Conservation (phyloP, 2,113 vertebrate species). For the Pomatostomus ruficeps region DNA sequence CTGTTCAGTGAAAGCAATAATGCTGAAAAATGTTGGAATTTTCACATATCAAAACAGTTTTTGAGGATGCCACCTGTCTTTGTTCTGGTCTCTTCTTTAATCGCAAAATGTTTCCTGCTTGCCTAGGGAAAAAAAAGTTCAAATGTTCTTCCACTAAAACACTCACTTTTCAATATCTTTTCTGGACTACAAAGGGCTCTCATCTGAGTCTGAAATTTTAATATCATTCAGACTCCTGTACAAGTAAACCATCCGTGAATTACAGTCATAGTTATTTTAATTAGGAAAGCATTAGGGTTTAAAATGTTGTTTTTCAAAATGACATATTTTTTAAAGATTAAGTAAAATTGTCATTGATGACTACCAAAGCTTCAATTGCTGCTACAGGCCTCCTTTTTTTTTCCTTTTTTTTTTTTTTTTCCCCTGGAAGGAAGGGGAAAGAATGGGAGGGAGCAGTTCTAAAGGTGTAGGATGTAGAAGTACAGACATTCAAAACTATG, state of each 20-base stretch:
- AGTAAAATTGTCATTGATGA: conserved; percentile 62
- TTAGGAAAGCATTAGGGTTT: conserved; percentile 55
- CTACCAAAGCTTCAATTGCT: conserved; percentile 47
- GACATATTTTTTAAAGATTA: conserved; percentile 61
- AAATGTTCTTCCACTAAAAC: not conserved
- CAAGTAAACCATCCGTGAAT: conserved; percentile 68
- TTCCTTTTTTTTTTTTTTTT: not conserved
- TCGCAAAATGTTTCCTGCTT: not conserved
- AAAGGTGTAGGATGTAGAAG: conserved; percentile 49
- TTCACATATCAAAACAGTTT: not conserved
- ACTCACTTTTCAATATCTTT: not conserved
- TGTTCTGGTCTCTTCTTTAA: not conserved
- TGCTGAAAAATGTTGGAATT: not conserved
- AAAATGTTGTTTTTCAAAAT: conserved; percentile 51
- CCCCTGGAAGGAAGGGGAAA: not conserved
- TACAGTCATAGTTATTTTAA: conserved; percentile 62
- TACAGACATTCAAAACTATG: conserved; percentile 49
- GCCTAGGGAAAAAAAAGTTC: not conserved
- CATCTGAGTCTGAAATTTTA: conserved; percentile 34
- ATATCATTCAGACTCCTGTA: conserved; percentile 55
- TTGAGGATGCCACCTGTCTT: not conserved
- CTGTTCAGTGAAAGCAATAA: not conserved
- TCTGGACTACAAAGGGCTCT: conserved; percentile 28
- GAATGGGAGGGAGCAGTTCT: not conserved
- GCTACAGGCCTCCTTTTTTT: not conserved